phyloP scores from a whole-genome alignment of 2,113 vertebrate species.

The Zapus hudsonius region DNA sequence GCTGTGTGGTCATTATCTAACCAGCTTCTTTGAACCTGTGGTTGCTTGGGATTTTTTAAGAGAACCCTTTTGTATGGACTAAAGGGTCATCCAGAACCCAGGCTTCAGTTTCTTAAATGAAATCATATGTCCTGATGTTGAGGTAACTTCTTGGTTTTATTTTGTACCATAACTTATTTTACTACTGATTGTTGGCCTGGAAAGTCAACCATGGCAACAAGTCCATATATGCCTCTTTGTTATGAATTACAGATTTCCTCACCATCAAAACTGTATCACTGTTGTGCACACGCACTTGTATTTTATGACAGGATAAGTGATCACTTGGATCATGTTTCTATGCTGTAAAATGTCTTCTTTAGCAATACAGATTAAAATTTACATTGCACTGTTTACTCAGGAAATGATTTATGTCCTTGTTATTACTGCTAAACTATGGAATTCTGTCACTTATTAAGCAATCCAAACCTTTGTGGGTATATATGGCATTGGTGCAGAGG shows the following conservation, averaged over 20 bases:
- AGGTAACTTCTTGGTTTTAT: constrained; percentile 80
- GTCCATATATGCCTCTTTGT: constrained; percentile 55
- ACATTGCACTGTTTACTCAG: constrained; percentile 86
- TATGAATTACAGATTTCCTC: constrained; percentile 60
- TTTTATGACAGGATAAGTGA: constrained; percentile 79
- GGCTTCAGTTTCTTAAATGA: constrained; percentile 78
- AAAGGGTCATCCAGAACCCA: constrained; percentile 69
- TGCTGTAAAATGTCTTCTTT: constrained; percentile 81
- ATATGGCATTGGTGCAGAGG: constrained; percentile 62
- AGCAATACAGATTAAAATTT: constrained; percentile 84
- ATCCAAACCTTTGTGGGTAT: constrained; percentile 72
- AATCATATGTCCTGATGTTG: constrained; percentile 63
- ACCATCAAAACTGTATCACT: constrained; percentile 63
- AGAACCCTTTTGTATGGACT: constrained; percentile 82
- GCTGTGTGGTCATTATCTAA: constrained; percentile 1
- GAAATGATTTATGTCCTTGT: constrained; percentile 79
- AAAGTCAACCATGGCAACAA: constrained; percentile 75
- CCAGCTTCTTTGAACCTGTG: constrained; percentile 78
- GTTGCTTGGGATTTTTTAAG: constrained; percentile 69
- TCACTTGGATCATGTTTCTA: constrained; percentile 79
- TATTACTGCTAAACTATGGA: constrained; percentile 71
- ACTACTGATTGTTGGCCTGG: constrained; percentile 68
- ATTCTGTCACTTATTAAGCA: constrained; percentile 74
- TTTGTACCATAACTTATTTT: constrained; percentile 85
- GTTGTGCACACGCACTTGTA: constrained; percentile 66